Percentiles rank a stretch among this genome's conserved stretches.
Conservation (phyloP, 1,140 invertebrate genomes). For the Pogonomyrmex californicus region DNA sequence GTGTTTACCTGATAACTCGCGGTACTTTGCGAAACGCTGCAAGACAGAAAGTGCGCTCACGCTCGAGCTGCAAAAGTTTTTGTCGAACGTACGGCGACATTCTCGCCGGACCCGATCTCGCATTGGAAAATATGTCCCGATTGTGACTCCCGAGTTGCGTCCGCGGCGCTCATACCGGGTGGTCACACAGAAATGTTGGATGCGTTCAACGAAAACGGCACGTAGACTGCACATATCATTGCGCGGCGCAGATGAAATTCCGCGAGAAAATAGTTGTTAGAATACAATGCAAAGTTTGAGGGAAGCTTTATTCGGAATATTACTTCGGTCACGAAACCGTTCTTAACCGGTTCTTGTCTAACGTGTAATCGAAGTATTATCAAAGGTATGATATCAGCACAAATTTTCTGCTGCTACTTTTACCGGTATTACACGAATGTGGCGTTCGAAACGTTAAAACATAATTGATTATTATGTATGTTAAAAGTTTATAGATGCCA, state of each 20-base stretch:
- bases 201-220: neutral
- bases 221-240: neutral
- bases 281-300: neutral
- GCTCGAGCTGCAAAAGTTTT: conserved; percentile 56
- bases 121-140: conserved; percentile 50
- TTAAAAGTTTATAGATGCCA: neutral
- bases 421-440: neutral
- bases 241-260: neutral
- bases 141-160: conserved; percentile 54
- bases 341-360: neutral
- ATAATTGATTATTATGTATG: neutral
- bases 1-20: conserved; percentile 43
- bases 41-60: conserved; percentile 38
- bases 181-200: conserved; percentile 7
- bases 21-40: conserved; percentile 22
- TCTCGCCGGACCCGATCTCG: conserved; percentile 30
- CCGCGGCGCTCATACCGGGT: conserved; percentile 7
- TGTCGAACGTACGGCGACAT: conserved; percentile 49
- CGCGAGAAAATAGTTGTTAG: neutral
- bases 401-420: neutral
- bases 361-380: neutral
- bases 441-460: neutral
- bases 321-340: neutral
- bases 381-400: neutral
- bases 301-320: conserved; percentile 5